A percentile compares a stretch with the other conserved stretches of the same genome.
Conservation (phyloP, 2,113 vertebrate species). For the Triplophysa rosa region DNA sequence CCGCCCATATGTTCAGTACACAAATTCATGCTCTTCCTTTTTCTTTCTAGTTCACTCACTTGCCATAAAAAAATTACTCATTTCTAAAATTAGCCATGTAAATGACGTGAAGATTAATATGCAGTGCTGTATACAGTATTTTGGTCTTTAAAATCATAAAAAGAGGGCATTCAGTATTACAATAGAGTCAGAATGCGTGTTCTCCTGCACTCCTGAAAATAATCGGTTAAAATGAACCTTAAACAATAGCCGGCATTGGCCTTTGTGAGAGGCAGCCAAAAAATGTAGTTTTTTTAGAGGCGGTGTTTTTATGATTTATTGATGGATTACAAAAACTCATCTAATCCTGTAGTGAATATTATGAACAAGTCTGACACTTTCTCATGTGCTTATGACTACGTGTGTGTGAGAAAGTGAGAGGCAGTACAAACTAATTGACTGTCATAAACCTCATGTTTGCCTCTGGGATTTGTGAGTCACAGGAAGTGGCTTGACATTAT, state of each 20-base stretch:
- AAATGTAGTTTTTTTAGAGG: too few relatives aligned
- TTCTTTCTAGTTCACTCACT: neutral
- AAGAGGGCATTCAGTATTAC: too few relatives aligned
- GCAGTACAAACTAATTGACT: neutral
- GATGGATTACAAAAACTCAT: too few relatives aligned
- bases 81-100: neutral
- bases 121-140: too few relatives aligned
- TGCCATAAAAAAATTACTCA: neutral
- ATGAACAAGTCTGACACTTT: neutral
- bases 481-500: slow-evolving; percentile 6
- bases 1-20: neutral
- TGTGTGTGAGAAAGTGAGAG: neutral
- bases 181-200: too few relatives aligned
- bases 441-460: neutral
- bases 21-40: neutral
- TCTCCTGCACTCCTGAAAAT: too few relatives aligned
- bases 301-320: too few relatives aligned
- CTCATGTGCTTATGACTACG: neutral
- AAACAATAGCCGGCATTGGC: too few relatives aligned
- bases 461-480: slow-evolving; percentile 27
- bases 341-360: too few relatives aligned
- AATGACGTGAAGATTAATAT: neutral
- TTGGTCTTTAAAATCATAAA: too few relatives aligned
- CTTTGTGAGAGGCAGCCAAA: too few relatives aligned
- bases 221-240: too few relatives aligned